Evolutionary conservation across 1,140 invertebrate species (phyloP).

Genomic region (Panagrolaimus sp.): DNA sequence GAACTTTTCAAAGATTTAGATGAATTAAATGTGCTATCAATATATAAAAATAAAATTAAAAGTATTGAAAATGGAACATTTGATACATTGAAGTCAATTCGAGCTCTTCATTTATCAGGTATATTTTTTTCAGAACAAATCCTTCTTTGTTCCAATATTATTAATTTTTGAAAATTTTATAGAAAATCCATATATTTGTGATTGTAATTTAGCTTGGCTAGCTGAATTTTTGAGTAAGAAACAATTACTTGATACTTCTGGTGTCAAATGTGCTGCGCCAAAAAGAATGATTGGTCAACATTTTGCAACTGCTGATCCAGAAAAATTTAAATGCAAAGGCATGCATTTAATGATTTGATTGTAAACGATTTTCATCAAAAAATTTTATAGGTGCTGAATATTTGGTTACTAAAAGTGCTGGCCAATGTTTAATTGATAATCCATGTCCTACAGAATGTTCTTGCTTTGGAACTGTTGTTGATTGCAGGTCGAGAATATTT

Average conservation of each 20-base stretch:
- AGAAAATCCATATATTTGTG: slow-evolving; percentile 89
- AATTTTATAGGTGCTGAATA: slow-evolving; percentile 50
- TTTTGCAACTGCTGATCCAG: slow-evolving; percentile 88
- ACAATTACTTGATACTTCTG: slow-evolving; percentile 80
- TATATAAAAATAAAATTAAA: slow-evolving; percentile 97
- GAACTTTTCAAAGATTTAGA: slow-evolving; percentile 86
- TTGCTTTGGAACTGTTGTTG: slow-evolving; percentile 78
- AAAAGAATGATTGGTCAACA: slow-evolving; percentile 79
- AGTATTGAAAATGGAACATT: slow-evolving; percentile 93
- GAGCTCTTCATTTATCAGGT: slow-evolving; percentile 89
- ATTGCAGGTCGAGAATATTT: slow-evolving; percentile 68
- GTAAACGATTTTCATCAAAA: slow-evolving; percentile 75
- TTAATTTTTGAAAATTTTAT: too few species aligned
- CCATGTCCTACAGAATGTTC: slow-evolving; percentile 74
- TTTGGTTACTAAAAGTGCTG: slow-evolving; percentile 58
- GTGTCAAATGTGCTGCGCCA: slow-evolving; percentile 84
- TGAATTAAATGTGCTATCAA: slow-evolving; percentile 83
- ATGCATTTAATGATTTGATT: slow-evolving; percentile 52
- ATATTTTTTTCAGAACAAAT: too few species aligned
- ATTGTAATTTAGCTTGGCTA: slow-evolving; percentile 89
- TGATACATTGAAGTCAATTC: slow-evolving; percentile 78
- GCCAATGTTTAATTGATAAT: slow-evolving; percentile 62
- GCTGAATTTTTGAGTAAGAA: slow-evolving; percentile 82
- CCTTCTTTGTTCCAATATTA: too few species aligned
- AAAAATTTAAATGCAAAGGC: slow-evolving; percentile 72